Evolutionary conservation across 1,140 invertebrate genomes (phyloP).

Genomic region (Aphis gossypii): DNA sequence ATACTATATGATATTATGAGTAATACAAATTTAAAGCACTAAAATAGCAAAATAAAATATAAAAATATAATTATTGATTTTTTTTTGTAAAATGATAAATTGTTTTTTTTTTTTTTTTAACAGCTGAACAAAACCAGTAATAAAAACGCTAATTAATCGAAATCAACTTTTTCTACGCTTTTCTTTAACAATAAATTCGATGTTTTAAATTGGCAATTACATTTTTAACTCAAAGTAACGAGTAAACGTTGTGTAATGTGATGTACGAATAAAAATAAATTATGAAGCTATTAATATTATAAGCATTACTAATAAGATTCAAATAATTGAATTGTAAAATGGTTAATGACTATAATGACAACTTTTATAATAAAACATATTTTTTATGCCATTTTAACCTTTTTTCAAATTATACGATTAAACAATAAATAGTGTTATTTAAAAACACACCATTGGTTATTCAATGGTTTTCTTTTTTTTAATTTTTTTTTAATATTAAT

Average conservation of each 20-base stretch:
- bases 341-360: neutral
- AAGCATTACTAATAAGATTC: neutral
- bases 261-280: neutral
- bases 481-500: neutral
- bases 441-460: neutral
- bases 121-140: neutral
- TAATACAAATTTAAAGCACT: neutral
- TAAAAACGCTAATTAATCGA: neutral
- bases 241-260: neutral
- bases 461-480: neutral
- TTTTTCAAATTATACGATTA: neutral
- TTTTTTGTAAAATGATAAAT: neutral
- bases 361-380: neutral
- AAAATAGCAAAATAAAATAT: neutral
- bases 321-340: neutral
- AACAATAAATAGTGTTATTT: conserved; percentile 4
- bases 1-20: neutral
- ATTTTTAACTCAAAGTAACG: neutral
- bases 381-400: neutral
- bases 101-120: neutral
- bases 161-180: neutral
- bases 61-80: neutral
- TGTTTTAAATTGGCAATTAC: conserved; percentile 7
- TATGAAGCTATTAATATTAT: neutral
- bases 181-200: neutral